Evolutionary conservation across 2,113 vertebrate genomes (phyloP).

Genomic region (Melanerpes aurifrons): DNA sequence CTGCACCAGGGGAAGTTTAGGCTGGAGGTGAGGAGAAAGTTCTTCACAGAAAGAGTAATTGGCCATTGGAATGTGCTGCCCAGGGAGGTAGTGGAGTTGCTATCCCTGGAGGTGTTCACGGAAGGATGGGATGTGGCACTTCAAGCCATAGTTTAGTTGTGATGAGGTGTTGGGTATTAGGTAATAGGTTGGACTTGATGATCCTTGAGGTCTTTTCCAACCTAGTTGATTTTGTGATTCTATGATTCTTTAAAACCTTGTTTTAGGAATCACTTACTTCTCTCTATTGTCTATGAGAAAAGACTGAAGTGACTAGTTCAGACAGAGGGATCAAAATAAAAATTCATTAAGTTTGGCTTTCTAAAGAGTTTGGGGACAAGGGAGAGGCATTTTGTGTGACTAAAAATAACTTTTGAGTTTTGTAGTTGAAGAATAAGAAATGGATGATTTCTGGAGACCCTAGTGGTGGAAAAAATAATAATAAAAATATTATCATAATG

Average conservation of each 20-base stretch:
- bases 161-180: too few species aligned
- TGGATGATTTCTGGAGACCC: not conserved
- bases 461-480: not conserved
- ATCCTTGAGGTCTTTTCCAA: too few species aligned
- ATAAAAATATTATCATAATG: not conserved
- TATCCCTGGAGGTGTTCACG: too few species aligned
- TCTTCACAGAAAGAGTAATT: too few species aligned
- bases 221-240: too few species aligned
- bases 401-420: not conserved
- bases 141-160: too few species aligned
- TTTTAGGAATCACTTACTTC: not conserved
- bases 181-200: too few species aligned
- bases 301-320: not conserved
- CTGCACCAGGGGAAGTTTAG: too few species aligned
- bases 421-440: not conserved
- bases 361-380: not conserved
- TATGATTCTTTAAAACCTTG: not conserved
- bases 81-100: too few species aligned
- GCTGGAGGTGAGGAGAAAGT: too few species aligned
- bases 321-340: not conserved
- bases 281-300: not conserved
- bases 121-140: too few species aligned
- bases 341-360: not conserved
- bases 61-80: too few species aligned
- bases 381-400: not conserved